Evolutionary conservation across 1,140 invertebrate genomes (phyloP).

Genomic region (Pissodes strobi): DNA sequence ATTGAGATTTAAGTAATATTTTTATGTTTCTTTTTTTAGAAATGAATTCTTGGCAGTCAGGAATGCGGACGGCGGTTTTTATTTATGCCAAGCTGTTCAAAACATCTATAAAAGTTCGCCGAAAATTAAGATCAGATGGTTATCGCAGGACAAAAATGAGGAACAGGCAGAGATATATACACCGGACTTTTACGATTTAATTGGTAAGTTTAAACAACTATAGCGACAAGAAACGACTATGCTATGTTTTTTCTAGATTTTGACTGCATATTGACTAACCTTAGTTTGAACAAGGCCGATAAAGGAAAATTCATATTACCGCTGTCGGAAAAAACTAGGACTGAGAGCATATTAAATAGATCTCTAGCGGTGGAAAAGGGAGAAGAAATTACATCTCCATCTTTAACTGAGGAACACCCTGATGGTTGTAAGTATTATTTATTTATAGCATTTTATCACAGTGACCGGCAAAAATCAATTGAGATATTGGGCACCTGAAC

Average conservation of each 20-base stretch:
- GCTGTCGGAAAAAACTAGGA: conserved; percentile 72
- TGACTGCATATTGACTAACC: conserved; percentile 86
- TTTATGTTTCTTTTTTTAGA: conserved; percentile 58
- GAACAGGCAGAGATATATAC: conserved; percentile 76
- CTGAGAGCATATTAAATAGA: conserved; percentile 81
- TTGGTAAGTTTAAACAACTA: conserved; percentile 72
- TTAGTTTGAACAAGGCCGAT: conserved; percentile 75
- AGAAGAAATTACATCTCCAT: conserved; percentile 64
- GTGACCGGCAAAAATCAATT: neutral
- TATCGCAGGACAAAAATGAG: conserved; percentile 72
- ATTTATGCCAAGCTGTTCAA: conserved; percentile 87
- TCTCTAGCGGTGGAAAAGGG: conserved; percentile 82
- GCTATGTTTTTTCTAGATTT: conserved; percentile 74
- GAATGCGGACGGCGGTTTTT: conserved; percentile 86
- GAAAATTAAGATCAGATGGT: conserved; percentile 87
- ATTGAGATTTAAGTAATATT: neutral
- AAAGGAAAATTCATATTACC: conserved; percentile 74
- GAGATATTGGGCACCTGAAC: neutral
- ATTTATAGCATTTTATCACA: neutral
- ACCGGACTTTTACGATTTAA: conserved; percentile 87
- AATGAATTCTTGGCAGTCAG: conserved; percentile 89
- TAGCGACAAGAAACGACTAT: too few relatives aligned
- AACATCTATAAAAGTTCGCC: conserved; percentile 84
- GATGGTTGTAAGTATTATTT: conserved; percentile 72
- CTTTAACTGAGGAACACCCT: conserved; percentile 80